These are phyloP conservation scores for Lynx canadensis DNA, from an alignment of 2,113 vertebrate species.

Conservation along the genomic window DNA sequence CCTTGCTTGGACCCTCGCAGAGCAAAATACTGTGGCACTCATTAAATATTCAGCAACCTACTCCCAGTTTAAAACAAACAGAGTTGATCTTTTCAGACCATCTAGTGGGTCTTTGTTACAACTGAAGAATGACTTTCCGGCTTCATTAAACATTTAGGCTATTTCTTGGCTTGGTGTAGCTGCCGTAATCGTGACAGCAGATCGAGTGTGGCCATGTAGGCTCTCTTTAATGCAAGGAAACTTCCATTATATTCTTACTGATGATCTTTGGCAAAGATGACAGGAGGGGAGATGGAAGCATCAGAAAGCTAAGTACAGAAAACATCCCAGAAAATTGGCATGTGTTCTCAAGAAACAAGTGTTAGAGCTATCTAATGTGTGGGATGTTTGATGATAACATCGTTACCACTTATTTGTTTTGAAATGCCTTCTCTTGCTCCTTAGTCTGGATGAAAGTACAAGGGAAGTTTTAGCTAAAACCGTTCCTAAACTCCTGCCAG, in stretches of 20 bases:
- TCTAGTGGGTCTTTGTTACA: conserved; percentile 59
- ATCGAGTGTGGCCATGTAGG: neutral
- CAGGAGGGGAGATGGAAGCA: neutral
- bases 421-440: neutral
- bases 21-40: conserved; percentile 26
- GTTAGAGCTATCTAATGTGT: neutral
- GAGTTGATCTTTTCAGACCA: conserved; percentile 68
- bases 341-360: neutral
- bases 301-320: neutral
- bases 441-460: conserved; percentile 21
- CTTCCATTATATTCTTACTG: neutral
- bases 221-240: neutral
- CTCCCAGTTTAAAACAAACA: conserved; percentile 72
- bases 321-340: conserved; percentile 10
- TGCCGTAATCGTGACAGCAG: neutral
- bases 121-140: conserved; percentile 69
- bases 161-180: conserved; percentile 28
- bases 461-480: neutral
- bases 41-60: conserved; percentile 76
- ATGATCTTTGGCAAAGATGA: conserved; percentile 40
- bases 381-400: neutral
- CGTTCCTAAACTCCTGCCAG: neutral
- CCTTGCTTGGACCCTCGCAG: conserved; percentile 39
- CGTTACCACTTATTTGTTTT: conserved; percentile 5
- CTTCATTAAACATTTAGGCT: conserved; percentile 79